phyloP scores from a whole-genome alignment of 2,797 vertebrate genomes.

The Choloepus didactylus region DNA sequence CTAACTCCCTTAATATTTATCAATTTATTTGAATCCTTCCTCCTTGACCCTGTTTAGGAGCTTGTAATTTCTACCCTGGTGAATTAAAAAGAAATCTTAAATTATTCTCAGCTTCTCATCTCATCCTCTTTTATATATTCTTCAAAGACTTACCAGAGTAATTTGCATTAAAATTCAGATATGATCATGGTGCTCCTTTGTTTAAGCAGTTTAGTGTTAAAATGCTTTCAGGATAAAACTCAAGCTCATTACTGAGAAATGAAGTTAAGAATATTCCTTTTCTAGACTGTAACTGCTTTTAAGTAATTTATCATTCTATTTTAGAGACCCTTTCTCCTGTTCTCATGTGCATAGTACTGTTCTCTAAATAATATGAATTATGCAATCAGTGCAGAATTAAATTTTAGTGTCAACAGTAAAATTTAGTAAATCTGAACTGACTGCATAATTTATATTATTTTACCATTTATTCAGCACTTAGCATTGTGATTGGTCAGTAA shows the following conservation, averaged over 20 bases:
- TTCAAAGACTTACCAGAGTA: not conserved
- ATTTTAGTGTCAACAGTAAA: not conserved
- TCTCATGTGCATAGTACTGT: not conserved
- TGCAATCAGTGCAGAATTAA: no score
- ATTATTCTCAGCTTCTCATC: not conserved
- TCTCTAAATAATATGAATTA: not conserved
- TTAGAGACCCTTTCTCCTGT: not conserved
- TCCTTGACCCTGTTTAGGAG: not conserved
- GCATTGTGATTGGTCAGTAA: not conserved
- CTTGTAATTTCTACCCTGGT: not conserved
- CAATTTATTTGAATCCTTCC: not conserved
- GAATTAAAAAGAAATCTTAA: not conserved
- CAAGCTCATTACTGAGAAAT: conserved; percentile 15
- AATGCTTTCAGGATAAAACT: not conserved
- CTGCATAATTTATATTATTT: not conserved
- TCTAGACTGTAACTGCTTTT: not conserved
- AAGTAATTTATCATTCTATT: not conserved
- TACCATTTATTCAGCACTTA: not conserved
- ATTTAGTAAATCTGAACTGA: not conserved
- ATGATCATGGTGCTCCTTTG: not conserved
- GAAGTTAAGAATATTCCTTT: not conserved
- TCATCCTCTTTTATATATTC: not conserved
- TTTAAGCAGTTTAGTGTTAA: not conserved
- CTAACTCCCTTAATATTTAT: not conserved
- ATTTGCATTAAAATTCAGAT: conserved; percentile 35